A percentile compares a stretch with the other conserved stretches of the same genome.
Conservation (phyloP, 2,113 vertebrate species). For the Tenrec ecaudatus region DNA sequence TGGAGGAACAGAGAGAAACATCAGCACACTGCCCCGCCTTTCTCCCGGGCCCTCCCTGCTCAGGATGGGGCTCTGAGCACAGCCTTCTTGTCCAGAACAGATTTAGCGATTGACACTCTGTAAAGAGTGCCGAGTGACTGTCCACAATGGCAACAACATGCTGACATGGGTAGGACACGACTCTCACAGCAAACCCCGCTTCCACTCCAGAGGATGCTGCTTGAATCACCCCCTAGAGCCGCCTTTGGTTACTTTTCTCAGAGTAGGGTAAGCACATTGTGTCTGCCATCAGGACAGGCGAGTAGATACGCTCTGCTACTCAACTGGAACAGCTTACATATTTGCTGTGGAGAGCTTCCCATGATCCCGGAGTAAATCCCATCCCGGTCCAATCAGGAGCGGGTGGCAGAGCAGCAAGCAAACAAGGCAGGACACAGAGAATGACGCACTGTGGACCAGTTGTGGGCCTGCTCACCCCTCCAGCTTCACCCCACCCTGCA, state of each 20-base stretch:
- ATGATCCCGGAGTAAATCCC: constrained; percentile 42
- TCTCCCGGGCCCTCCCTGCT: background rate
- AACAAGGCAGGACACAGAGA: background rate
- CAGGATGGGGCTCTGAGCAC: accelerated
- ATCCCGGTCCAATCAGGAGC: background rate
- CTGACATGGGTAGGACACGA: background rate
- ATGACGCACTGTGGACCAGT: background rate
- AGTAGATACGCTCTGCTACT: constrained; percentile 12
- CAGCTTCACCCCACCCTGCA: background rate
- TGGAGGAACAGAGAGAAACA: constrained; percentile 61
- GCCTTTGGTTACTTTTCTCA: constrained; percentile 43
- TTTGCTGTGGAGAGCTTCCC: constrained; percentile 25
- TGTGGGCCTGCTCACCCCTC: background rate
- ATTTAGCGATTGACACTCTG: background rate
- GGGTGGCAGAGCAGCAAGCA: background rate
- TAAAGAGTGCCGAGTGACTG: accelerated
- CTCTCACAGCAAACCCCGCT: constrained; percentile 3
- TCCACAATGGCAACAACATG: background rate
- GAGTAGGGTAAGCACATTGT: background rate
- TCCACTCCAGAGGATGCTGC: background rate
- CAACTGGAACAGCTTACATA: constrained; percentile 55
- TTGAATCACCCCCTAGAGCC: background rate
- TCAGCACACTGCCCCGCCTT: background rate
- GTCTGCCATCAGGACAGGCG: constrained; percentile 9
- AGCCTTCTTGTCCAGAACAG: background rate